Conservation (phyloP, 1,140 invertebrate species). For the Heliothis virescens region DNA sequence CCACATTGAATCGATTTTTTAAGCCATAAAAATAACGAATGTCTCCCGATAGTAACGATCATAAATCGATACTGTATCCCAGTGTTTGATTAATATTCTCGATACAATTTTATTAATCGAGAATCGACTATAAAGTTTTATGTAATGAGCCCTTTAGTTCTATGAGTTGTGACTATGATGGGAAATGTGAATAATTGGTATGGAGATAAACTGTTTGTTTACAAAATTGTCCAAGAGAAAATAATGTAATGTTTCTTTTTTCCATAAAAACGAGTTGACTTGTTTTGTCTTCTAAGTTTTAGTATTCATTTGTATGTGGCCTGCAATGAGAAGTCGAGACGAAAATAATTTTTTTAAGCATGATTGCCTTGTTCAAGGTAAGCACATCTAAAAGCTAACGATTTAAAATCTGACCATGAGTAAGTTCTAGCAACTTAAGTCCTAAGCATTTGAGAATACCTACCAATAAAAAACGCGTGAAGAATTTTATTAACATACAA, state of each 20-base stretch:
- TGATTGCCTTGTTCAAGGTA: too few relatives aligned
- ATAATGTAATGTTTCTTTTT: too few relatives aligned
- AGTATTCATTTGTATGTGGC: too few relatives aligned
- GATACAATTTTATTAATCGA: slow-evolving; percentile 43
- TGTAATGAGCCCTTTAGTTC: slow-evolving; percentile 17
- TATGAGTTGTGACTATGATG: background rate
- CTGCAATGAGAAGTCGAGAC: too few relatives aligned
- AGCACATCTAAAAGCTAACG: too few relatives aligned
- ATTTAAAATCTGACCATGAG: too few relatives aligned
- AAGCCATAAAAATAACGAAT: slow-evolving; percentile 83
- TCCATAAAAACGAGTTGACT: too few relatives aligned
- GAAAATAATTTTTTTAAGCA: too few relatives aligned
- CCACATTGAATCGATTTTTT: slow-evolving; percentile 76
- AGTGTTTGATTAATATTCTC: slow-evolving; percentile 58
- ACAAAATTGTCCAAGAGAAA: too few relatives aligned
- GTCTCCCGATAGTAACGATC: slow-evolving; percentile 73
- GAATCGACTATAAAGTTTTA: slow-evolving; percentile 31
- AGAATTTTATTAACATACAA: slow-evolving; percentile 29
- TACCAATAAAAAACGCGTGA: slow-evolving; percentile 12
- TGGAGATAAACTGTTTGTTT: too few relatives aligned
- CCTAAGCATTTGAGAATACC: background rate
- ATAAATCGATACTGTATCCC: slow-evolving; percentile 68
- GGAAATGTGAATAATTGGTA: background rate
- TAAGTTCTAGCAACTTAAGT: too few relatives aligned
- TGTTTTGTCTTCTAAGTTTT: too few relatives aligned